phyloP scores from a whole-genome alignment of 1,140 invertebrate genomes.

The Zaprionus tsacasi region DNA sequence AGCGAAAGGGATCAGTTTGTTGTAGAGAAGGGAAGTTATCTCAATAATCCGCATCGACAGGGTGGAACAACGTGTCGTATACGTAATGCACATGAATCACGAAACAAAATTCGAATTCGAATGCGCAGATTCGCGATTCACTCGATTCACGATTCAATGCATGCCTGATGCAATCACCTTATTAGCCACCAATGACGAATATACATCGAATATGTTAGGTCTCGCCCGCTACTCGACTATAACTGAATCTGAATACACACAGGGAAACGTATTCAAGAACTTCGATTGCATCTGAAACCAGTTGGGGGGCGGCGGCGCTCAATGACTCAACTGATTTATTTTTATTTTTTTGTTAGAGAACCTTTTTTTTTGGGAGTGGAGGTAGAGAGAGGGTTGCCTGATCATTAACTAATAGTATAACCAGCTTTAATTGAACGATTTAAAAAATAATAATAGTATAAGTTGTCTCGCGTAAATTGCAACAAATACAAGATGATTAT shows the following conservation, averaged over 20 bases:
- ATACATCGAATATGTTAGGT: not conserved
- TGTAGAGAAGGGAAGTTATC: not conserved
- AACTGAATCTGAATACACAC: not conserved
- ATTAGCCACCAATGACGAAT: constrained; percentile 22
- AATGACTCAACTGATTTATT: not conserved
- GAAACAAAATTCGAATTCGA: not conserved
- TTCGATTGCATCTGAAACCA: not conserved
- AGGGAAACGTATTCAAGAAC: not conserved
- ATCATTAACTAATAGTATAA: constrained; percentile 4
- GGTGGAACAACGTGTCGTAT: constrained; percentile 28
- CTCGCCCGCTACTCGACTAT: not conserved
- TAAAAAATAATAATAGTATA: not conserved
- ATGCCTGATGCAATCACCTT: constrained; percentile 31
- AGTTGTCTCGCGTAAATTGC: constrained; percentile 1
- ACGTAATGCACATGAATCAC: constrained; percentile 44
- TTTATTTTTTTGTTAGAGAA: not conserved
- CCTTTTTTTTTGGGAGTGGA: constrained; percentile 1
- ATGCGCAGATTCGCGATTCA: too few relatives aligned
- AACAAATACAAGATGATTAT: not conserved
- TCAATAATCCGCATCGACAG: not conserved
- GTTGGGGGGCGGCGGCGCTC: not conserved
- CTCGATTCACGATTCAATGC: constrained; percentile 8
- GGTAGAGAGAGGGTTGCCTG: not conserved
- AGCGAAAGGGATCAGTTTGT: constrained; percentile 36
- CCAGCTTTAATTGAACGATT: constrained; percentile 3